A percentile compares a stretch with the other conserved stretches of the same genome.
Conservation (phyloP, 2,888 invertebrate species). For the Cephus pygmeus region DNA sequence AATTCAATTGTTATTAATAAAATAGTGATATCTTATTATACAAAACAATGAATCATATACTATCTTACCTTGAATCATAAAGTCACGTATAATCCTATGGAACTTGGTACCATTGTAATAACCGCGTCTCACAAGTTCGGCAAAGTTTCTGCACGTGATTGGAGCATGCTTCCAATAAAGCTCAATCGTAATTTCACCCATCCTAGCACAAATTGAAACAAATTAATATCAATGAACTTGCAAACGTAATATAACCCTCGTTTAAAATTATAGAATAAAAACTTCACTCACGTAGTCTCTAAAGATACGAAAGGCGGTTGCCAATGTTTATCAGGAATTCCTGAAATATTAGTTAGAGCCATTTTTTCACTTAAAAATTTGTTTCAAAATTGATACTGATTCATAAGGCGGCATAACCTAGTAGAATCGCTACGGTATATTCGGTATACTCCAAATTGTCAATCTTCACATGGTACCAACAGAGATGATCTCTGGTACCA, state of each 20-base stretch:
- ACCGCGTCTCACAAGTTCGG: conserved; percentile 90
- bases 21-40: neutral
- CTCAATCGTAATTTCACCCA: conserved; percentile 93
- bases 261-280: neutral
- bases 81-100: conserved; percentile 93
- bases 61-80: conserved; percentile 83
- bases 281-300: conserved; percentile 82
- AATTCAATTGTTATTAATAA: conserved; percentile 1
- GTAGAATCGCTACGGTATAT: neutral
- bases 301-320: conserved; percentile 85
- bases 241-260: neutral
- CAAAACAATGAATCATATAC: neutral
- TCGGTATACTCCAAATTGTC: neutral
- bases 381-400: neutral
- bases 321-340: conserved; percentile 90
- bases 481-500: too few species aligned
- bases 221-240: conserved; percentile 12
- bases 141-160: conserved; percentile 97
- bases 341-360: conserved; percentile 70
- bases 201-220: conserved; percentile 71
- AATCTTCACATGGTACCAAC: neutral
- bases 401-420: neutral
- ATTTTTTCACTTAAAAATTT: conserved; percentile 27
- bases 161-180: conserved; percentile 99
- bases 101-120: conserved; percentile 97